Conservation (phyloP, 1,140 invertebrate species). For the Aphidius ervi region DNA sequence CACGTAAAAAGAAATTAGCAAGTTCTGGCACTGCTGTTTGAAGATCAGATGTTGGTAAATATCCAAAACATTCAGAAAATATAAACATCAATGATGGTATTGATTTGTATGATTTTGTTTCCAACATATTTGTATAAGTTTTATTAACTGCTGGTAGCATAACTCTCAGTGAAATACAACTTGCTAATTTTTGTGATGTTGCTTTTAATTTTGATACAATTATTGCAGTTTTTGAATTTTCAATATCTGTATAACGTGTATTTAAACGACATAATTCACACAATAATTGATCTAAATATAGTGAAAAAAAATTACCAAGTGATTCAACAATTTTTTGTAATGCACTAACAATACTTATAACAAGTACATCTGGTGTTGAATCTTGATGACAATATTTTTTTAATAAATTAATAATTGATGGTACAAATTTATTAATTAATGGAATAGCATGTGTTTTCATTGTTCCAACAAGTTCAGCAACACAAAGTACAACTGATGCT, state of each 20-base stretch:
- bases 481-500: constrained; percentile 71
- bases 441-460: constrained; percentile 71
- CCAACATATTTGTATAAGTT: constrained; percentile 62
- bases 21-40: constrained; percentile 62
- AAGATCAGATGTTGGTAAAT: constrained; percentile 58
- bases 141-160: constrained; percentile 70
- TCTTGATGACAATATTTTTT: constrained; percentile 51
- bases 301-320: constrained; percentile 74
- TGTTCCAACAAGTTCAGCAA: constrained; percentile 73
- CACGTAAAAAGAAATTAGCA: constrained; percentile 69
- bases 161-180: constrained; percentile 66
- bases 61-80: constrained; percentile 65
- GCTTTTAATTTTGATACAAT: constrained; percentile 58
- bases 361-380: constrained; percentile 43
- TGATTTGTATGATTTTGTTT: constrained; percentile 57
- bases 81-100: constrained; percentile 71
- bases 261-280: constrained; percentile 60
- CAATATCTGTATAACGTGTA: constrained; percentile 40
- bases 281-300: constrained; percentile 75
- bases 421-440: constrained; percentile 73
- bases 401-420: constrained; percentile 65
- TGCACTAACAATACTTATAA: constrained; percentile 66
- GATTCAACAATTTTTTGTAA: constrained; percentile 78
- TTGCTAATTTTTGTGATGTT: constrained; percentile 66
- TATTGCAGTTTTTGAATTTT: constrained; percentile 49